These are phyloP conservation scores for Mirza zaza DNA, from an alignment of 2,113 vertebrate species.

Conservation along the genomic window DNA sequence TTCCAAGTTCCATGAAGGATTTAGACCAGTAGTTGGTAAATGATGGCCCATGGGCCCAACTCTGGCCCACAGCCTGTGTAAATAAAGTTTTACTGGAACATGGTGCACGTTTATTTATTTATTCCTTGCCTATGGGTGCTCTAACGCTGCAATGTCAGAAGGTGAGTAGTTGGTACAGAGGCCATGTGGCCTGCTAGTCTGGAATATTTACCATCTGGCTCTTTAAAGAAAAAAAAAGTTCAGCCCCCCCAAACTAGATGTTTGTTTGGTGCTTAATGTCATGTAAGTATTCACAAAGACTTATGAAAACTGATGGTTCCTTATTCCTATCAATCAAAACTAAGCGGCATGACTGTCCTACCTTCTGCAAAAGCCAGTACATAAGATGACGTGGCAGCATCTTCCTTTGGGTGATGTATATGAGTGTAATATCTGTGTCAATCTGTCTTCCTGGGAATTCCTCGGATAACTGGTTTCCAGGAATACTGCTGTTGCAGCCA, in stretches of 20 bases:
- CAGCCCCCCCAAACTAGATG: background rate
- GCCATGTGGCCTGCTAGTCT: background rate
- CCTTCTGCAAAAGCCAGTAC: background rate
- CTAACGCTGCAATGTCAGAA: background rate
- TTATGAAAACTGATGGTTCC: background rate
- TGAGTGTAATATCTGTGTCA: background rate
- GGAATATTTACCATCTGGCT: background rate
- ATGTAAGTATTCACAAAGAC: background rate
- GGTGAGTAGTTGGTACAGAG: background rate
- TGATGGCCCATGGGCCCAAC: background rate
- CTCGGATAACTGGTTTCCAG: background rate
- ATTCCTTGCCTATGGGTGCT: background rate
- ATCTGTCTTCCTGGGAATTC: background rate
- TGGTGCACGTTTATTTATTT: background rate
- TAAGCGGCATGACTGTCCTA: background rate
- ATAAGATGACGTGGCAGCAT: background rate
- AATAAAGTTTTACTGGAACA: background rate
- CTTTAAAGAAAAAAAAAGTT: background rate
- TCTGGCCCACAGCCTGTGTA: background rate
- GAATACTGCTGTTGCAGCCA: background rate
- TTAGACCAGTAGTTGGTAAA: background rate
- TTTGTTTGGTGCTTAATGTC: background rate
- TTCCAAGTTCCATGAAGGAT: background rate
- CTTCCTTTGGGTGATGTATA: background rate
- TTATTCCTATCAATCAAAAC: slow-evolving; percentile 5